Conservation (phyloP, 1,140 invertebrate genomes). For the Saccostrea glomerata region DNA sequence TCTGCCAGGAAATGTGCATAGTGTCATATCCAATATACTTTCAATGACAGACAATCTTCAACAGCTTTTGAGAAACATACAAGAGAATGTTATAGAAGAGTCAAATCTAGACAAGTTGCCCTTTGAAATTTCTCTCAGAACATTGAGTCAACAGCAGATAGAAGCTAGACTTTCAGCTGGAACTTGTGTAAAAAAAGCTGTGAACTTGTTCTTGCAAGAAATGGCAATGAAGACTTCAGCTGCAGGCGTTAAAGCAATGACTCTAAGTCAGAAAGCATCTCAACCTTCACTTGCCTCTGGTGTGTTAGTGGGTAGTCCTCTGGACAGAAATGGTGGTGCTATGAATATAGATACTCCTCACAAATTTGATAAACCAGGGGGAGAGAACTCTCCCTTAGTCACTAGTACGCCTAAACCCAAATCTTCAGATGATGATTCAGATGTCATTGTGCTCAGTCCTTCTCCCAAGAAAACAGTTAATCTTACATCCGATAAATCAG, state of each 20-base stretch:
- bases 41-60: constrained; percentile 26
- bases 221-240: constrained; percentile 44
- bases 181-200: constrained; percentile 49
- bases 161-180: constrained; percentile 44
- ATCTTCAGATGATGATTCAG: background rate
- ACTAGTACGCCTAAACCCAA: constrained; percentile 10
- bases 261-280: constrained; percentile 12
- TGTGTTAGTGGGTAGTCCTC: background rate
- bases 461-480: background rate
- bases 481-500: background rate
- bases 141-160: background rate
- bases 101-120: constrained; percentile 5
- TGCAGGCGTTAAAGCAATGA: constrained; percentile 19
- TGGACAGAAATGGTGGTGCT: constrained; percentile 24
- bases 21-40: constrained; percentile 28
- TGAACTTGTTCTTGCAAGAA: constrained; percentile 55
- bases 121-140: constrained; percentile 37
- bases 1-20: constrained; percentile 44
- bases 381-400: constrained; percentile 1
- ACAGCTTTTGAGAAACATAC: constrained; percentile 22
- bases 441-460: constrained; percentile 1
- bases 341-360: constrained; percentile 35
- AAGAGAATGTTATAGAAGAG: constrained; percentile 39
- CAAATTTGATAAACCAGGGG: constrained; percentile 16
- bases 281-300: background rate